Conservation (phyloP, 2,113 vertebrate species). For the Festucalex cinctus region DNA sequence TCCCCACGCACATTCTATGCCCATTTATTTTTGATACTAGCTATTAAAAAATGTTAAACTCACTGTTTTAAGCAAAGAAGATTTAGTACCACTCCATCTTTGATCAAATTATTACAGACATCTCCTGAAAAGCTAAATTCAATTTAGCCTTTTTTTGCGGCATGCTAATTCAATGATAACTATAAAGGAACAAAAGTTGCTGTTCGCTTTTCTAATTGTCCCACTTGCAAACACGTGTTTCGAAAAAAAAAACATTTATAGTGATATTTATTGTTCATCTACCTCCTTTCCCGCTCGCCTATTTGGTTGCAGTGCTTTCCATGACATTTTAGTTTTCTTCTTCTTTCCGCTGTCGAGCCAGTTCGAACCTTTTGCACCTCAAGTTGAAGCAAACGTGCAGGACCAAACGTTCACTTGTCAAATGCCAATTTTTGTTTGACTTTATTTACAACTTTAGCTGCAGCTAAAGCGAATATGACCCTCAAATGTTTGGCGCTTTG, state of each 20-base stretch:
- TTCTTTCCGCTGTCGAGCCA: conserved; percentile 12
- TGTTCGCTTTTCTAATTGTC: neutral
- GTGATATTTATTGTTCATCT: conserved; percentile 54
- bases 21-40: conserved; percentile 13
- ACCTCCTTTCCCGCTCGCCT: conserved; percentile 43
- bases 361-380: conserved; percentile 15
- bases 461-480: conserved; percentile 16
- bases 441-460: conserved; percentile 1
- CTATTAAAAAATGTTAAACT: neutral
- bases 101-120: neutral
- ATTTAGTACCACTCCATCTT: neutral
- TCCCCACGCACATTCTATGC: conserved; percentile 10
- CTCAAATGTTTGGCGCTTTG: conserved; percentile 18
- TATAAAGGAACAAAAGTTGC: neutral
- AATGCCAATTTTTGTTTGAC: conserved; percentile 24
- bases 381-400: conserved; percentile 25
- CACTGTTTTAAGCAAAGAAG: neutral
- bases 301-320: conserved; percentile 18
- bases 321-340: conserved; percentile 14
- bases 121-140: neutral
- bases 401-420: conserved; percentile 29
- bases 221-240: conserved; percentile 22
- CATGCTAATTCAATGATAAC: neutral
- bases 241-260: neutral
- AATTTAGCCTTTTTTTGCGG: neutral